These are phyloP conservation scores for Carassius carassius DNA, from an alignment of 2,113 vertebrate species.

Conservation along the genomic window DNA sequence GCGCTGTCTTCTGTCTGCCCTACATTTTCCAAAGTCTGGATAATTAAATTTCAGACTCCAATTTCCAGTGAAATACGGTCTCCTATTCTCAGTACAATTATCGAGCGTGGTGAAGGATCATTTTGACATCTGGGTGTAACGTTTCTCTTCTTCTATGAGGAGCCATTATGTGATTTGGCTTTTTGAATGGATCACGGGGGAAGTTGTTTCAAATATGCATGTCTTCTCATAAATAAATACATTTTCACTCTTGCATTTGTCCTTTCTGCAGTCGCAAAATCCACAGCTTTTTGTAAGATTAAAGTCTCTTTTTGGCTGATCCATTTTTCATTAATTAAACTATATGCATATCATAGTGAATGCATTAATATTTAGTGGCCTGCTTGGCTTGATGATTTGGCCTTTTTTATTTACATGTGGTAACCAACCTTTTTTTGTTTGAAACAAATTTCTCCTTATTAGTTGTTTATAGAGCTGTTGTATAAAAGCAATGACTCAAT, in stretches of 20 bases:
- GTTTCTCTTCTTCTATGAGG: constrained; percentile 71
- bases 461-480: background rate
- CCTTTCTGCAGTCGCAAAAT: background rate
- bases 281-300: background rate
- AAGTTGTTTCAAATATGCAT: constrained; percentile 49
- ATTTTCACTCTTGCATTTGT: constrained; percentile 57
- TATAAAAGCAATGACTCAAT: too few species aligned
- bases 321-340: background rate
- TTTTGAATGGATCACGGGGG: constrained; percentile 67
- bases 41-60: constrained; percentile 77
- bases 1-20: constrained; percentile 62
- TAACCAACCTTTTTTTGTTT: background rate
- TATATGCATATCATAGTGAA: background rate
- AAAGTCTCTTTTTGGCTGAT: background rate
- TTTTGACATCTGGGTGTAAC: constrained; percentile 73
- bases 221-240: constrained; percentile 57
- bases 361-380: background rate
- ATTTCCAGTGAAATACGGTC: constrained; percentile 72
- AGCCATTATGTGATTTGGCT: constrained; percentile 71
- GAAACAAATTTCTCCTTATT: too few species aligned
- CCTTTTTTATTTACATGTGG: background rate
- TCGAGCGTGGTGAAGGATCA: constrained; percentile 65
- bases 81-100: constrained; percentile 74
- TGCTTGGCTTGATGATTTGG: background rate
- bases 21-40: constrained; percentile 74